Evolutionary conservation across 2,797 vertebrate genomes (phyloP).

Genomic region (Dendrocincla tyrannina): DNA sequence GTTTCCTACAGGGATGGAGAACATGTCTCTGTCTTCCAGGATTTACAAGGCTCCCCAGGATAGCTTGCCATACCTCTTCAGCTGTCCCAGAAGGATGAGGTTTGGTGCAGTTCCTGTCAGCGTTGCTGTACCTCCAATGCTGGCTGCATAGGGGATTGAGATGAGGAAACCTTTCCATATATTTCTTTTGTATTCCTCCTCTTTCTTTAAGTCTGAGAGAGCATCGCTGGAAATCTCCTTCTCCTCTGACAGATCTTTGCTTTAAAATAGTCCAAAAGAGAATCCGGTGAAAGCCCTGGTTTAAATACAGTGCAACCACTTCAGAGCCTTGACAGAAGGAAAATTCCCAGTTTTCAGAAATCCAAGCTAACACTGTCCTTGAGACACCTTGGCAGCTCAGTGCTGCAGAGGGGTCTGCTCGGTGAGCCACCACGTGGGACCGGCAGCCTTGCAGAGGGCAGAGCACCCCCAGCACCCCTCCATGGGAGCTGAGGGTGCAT

Average conservation of each 20-base stretch:
- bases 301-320: constrained; percentile 43
- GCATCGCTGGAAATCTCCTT: constrained; percentile 66
- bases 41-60: not conserved
- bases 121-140: constrained; percentile 94
- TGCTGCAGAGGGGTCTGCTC: not conserved
- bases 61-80: constrained; percentile 84
- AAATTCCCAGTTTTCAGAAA: constrained; percentile 5
- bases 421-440: fast-evolving
- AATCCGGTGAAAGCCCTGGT: constrained; percentile 58
- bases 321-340: constrained; percentile 58
- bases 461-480: not conserved
- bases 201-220: constrained; percentile 76
- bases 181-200: constrained; percentile 85
- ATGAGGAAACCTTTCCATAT: constrained; percentile 98
- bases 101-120: constrained; percentile 95
- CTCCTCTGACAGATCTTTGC: constrained; percentile 77
- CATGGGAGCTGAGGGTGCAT: not conserved
- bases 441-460: not conserved
- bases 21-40: not conserved
- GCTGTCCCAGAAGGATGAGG: constrained; percentile 94
- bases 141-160: constrained; percentile 94
- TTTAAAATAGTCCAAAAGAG: constrained; percentile 71
- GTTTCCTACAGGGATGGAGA: not conserved
- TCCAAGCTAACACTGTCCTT: not conserved
- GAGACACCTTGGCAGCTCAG: not conserved